These are phyloP conservation scores for Aptenodytes forsteri DNA, from an alignment of 2,113 vertebrate species.

Conservation along the genomic window DNA sequence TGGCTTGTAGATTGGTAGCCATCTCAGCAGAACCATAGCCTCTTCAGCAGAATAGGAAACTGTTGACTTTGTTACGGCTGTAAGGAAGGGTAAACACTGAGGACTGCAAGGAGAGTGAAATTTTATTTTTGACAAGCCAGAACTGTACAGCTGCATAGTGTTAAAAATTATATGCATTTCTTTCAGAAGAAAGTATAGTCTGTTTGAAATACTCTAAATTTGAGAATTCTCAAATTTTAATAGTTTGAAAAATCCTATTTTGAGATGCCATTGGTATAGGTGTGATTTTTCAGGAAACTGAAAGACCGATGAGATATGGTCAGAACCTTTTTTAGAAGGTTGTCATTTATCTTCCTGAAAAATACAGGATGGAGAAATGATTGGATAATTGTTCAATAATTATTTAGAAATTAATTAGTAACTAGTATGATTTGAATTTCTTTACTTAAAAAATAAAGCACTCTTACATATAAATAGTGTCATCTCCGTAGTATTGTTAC, in stretches of 20 bases:
- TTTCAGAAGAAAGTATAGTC: background rate
- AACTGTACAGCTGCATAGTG: background rate
- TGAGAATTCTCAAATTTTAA: background rate
- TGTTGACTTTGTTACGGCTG: background rate
- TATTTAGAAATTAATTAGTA: background rate
- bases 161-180: background rate
- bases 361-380: background rate
- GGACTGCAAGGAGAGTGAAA: background rate
- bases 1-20: background rate
- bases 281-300: background rate
- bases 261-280: background rate
- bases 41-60: background rate
- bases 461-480: background rate
- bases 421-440: background rate
- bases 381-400: background rate
- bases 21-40: background rate
- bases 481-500: background rate
- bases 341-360: background rate
- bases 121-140: background rate
- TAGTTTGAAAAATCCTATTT: background rate
- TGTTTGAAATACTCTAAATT: background rate
- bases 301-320: background rate
- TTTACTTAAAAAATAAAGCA: background rate
- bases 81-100: background rate
- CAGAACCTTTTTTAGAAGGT: background rate